Evolutionary conservation across 2,797 vertebrate genomes (phyloP), one percentile per base, ranked within the genome.

Genomic region (Microchirus variegatus): DNA sequence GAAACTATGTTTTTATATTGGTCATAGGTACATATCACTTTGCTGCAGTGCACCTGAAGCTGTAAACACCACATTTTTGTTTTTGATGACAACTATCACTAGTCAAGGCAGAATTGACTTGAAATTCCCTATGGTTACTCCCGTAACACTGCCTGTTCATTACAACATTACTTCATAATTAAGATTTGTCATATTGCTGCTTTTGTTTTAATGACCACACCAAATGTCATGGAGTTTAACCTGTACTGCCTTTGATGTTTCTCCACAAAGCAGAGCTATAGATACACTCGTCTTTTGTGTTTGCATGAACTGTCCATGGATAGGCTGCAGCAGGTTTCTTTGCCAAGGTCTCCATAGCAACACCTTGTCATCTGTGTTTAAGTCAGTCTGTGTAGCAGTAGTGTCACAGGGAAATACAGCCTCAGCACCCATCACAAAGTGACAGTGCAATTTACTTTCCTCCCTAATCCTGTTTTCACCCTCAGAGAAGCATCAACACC

Each of bases 381-480:
- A 89, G 79, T 87, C 75, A 75, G 77, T 80, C 69, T 64, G 75
- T 78, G 73, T 76, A 79, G 80, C 76, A 53, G 70, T 59, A 41
- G 70, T 82, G 80, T 87, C 77, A 82, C 73, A 67, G 78, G 64
- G 74, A 86, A 77, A 84, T 74, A 65, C 68, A 75, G 80, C 85
- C 83, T 83, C 80, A 73, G 82, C 61, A 71, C 82, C 82, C 77
- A 79, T 87, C 85, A 77, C 82, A 83, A 80, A 85, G 80, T 87
- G 89, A 89, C 83, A 87, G 86, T 60, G 80, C 85, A 89, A 89
- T 90, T 87, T 89, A 88, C 73, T 85, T 87, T 78, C 84, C 80
- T 79, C 75, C 69, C 60, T 88, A 87, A 86, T 89, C 86, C 78
- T 74, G 71, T 84, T 80, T 77, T 61, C 55, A 51, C 58, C 67